Percentiles rank a stretch among this genome's conserved stretches.
These are phyloP conservation scores for Amblyjoppa fuscipennis DNA, from an alignment of 2,888 invertebrate species.

Conservation along the genomic window DNA sequence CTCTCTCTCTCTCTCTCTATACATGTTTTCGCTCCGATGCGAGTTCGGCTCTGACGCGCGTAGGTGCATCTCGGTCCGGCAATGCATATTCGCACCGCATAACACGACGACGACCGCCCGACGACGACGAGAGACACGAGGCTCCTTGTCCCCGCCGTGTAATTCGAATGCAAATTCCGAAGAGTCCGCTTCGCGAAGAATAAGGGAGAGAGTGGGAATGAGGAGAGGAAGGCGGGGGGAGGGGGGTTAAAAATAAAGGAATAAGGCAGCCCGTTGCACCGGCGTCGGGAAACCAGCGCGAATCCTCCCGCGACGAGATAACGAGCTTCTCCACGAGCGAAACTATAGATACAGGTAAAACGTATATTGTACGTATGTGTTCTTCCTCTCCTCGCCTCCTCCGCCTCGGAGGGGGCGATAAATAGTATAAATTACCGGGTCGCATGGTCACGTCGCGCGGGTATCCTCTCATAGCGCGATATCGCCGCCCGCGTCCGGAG, in stretches of 20 bases:
- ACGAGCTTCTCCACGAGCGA: conserved; percentile 51
- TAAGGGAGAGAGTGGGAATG: conserved; percentile 3
- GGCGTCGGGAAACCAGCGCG: conserved; percentile 45
- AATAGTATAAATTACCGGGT: conserved; percentile 59
- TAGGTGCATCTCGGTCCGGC: conserved; percentile 76
- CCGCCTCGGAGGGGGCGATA: conserved; percentile 44
- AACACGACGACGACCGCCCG: conserved; percentile 18
- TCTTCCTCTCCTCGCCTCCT: conserved; percentile 3
- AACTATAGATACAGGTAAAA: conserved; percentile 18
- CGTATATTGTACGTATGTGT: conserved; percentile 9
- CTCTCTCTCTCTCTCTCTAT: conserved; percentile 29
- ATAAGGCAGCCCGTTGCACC: conserved; percentile 38
- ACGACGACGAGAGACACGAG: conserved; percentile 29
- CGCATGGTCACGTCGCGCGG: conserved; percentile 31
- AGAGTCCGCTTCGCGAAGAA: conserved; percentile 14
- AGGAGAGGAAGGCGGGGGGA: neutral
- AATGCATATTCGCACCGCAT: conserved; percentile 48
- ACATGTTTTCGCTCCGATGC: neutral
- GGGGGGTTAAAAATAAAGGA: conserved; percentile 40
- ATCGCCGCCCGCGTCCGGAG: neutral
- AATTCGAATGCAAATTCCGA: conserved; percentile 68
- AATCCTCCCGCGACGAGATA: conserved; percentile 52
- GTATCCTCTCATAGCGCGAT: neutral
- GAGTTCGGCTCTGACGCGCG: conserved; percentile 64
- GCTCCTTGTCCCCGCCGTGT: conserved; percentile 55